A percentile compares a stretch with the other conserved stretches of the same genome.
phyloP scores from a whole-genome alignment of 2,888 invertebrate genomes.

The Camponotus fellah region DNA sequence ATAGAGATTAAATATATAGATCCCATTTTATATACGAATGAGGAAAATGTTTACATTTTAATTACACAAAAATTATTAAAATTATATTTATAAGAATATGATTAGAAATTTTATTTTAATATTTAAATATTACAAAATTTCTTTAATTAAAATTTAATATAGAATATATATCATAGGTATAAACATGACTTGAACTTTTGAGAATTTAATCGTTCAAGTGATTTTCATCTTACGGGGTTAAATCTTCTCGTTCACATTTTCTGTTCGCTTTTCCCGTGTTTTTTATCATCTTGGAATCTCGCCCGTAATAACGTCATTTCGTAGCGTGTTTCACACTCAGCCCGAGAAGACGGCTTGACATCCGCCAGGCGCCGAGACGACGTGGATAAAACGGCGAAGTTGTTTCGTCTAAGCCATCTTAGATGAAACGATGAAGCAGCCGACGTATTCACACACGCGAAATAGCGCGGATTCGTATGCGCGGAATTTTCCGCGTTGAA shows the following conservation, averaged over 20 bases:
- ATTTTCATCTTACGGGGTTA: conserved; percentile 11
- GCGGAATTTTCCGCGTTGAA: conserved; percentile 53
- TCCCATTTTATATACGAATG: neutral
- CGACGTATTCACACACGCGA: conserved; percentile 19
- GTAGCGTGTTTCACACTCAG: conserved; percentile 43
- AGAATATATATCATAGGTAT: neutral
- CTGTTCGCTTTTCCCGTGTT: neutral
- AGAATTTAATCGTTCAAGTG: conserved; percentile 4
- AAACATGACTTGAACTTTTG: neutral
- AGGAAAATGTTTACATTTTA: neutral
- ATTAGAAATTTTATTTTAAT: neutral
- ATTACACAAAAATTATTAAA: neutral
- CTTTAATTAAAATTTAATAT: neutral
- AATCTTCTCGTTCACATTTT: neutral
- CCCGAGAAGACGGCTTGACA: conserved; percentile 59
- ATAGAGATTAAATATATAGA: neutral
- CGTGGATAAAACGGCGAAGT: conserved; percentile 65
- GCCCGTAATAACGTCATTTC: conserved; percentile 56
- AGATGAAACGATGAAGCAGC: conserved; percentile 23
- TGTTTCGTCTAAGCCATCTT: conserved; percentile 60
- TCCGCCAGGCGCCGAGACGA: conserved; percentile 47
- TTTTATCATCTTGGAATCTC: conserved; percentile 24
- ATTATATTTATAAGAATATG: neutral
- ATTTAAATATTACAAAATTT: neutral
- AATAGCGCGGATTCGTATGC: conserved; percentile 33